Evolutionary conservation across 1,140 invertebrate genomes (phyloP), one percentile per base, ranked within the genome.

Genomic region (Drosophila jambulina): DNA sequence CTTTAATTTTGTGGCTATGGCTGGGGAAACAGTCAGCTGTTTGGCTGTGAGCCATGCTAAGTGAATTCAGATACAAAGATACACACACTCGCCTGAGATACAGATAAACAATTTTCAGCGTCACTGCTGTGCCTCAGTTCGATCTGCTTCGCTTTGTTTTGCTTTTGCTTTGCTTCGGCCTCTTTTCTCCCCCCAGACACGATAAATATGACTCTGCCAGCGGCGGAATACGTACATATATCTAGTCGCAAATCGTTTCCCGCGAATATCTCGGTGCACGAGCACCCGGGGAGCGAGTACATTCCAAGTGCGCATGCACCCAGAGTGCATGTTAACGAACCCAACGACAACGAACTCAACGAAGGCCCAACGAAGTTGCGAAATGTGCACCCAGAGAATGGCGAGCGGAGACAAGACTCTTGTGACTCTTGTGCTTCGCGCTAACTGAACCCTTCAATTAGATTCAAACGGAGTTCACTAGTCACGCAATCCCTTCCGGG

Each of bases 221-320:
- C 29, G 21, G 29, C 49, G 48, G 27, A 51, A 51, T 32, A 29
- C 1, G 19, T 51, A 32, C 4, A 19, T 21, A 32, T 53, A 34
- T 53, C 46, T 48, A 48, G 29, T 34, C 7, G 51, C 75, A 61
- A 81, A 79, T 63, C 51, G 51, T 67, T 83, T 88, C 80, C 80
- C 84, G 83, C 83, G 80, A 64, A 80, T 64, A 83, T 67, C 77
- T 84, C 51, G 61, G 83, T 87, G 61, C 83, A 48, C 74, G 80
- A 80, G 83, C 77, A 88, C 84, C 46, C 53, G 15, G 36, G 68
- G 45, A 64, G 19, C 61, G 84, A 61, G 84, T 88, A 90, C 84
- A 84, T 90, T 84, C 68, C 60, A 17, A 67, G 84, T 88, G 80
- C 84, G 77, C 84, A 71, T 87, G 84, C 48, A 87, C 84, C 61